These are phyloP conservation scores for Steinernema khuongi DNA, from an alignment of 1,140 invertebrate species.

Conservation along the genomic window DNA sequence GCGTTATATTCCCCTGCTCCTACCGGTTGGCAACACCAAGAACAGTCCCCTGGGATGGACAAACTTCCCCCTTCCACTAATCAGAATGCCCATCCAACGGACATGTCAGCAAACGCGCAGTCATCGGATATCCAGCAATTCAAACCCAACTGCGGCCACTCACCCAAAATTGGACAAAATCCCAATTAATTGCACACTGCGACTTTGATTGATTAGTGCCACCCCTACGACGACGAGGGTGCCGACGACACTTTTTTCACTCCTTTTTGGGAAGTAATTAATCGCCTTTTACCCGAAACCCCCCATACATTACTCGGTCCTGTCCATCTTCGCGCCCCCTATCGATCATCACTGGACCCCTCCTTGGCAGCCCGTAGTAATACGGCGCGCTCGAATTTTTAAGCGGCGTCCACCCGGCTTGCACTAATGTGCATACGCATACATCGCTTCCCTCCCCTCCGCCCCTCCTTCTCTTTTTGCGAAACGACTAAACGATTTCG, in stretches of 20 bases:
- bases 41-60: too few species aligned
- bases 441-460: neutral
- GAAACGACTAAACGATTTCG: neutral
- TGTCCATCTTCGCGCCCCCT: neutral
- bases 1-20: too few species aligned
- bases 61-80: too few species aligned
- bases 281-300: conserved; percentile 1
- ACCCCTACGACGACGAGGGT: neutral
- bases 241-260: too few species aligned
- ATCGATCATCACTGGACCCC: conserved; percentile 2
- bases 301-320: neutral
- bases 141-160: neutral
- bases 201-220: too few species aligned
- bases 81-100: too few species aligned
- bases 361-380: neutral
- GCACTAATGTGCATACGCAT: conserved; percentile 10
- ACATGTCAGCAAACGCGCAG: too few species aligned
- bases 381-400: neutral
- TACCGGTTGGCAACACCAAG: too few species aligned
- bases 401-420: conserved; percentile 16
- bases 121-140: too few species aligned
- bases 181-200: too few species aligned
- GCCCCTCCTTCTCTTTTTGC: neutral
- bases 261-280: neutral
- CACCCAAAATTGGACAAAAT: too few species aligned